Percentiles rank a stretch among this genome's conserved stretches.
These are phyloP conservation scores for Mus musculus DNA, from an alignment of 2,113 vertebrate genomes.

Conservation along the genomic window DNA sequence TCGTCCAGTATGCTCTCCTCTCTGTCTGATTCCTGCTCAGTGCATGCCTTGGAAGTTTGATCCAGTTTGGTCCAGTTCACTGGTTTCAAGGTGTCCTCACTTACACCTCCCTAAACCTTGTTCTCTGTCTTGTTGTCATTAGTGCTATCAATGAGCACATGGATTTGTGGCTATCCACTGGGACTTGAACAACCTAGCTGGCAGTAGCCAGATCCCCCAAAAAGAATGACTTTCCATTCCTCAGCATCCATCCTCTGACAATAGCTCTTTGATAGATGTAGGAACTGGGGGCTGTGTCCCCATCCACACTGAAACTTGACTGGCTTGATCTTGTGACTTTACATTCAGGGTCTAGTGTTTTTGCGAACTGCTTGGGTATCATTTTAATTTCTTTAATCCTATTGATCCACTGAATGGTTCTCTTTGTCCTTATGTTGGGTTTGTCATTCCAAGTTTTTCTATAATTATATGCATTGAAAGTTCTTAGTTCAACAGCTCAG, in stretches of 20 bases:
- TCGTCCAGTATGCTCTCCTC: background rate
- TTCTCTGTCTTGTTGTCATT: no score
- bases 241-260: no score
- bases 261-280: background rate
- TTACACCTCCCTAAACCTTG: no score
- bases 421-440: background rate
- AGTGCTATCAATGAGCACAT: background rate
- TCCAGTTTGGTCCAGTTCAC: no score
- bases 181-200: no score
- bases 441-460: background rate
- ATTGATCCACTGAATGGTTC: background rate
- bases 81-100: background rate
- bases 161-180: background rate
- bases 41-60: background rate
- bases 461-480: background rate
- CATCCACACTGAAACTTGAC: background rate
- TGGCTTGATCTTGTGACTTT: background rate
- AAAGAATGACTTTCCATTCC: no score
- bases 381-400: background rate
- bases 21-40: background rate
- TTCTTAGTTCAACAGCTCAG: background rate
- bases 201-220: background rate
- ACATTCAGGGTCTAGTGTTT: background rate
- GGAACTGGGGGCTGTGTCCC: background rate
- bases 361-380: background rate